Evolutionary conservation across 2,888 invertebrate species (phyloP).

Genomic region (Helobdella robusta): DNA sequence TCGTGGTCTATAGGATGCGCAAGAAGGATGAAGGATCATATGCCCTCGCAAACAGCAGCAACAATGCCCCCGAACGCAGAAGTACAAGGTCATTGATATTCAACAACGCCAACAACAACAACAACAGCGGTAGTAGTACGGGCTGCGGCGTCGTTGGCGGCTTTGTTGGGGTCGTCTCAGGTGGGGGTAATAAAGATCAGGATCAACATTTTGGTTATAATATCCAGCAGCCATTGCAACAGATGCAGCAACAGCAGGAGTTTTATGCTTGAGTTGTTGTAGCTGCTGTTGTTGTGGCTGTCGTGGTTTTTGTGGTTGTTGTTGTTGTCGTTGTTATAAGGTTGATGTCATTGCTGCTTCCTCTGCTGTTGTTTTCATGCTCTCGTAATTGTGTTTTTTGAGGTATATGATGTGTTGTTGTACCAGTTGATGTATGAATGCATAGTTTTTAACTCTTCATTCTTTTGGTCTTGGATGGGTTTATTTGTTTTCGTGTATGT

Average conservation of each 20-base stretch:
- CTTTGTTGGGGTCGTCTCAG: background rate
- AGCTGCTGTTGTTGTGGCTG: background rate
- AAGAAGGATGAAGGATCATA: slow-evolving; percentile 24
- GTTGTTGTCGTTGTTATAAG: background rate
- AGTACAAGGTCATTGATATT: slow-evolving; percentile 14
- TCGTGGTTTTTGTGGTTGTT: slow-evolving; percentile 1
- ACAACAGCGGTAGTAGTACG: background rate
- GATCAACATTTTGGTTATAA: background rate
- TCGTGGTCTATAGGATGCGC: slow-evolving; percentile 21
- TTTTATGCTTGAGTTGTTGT: slow-evolving; percentile 25
- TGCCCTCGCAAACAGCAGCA: slow-evolving; percentile 17
- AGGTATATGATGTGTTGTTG: too few relatives aligned
- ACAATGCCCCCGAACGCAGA: slow-evolving; percentile 8
- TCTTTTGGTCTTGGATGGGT: too few relatives aligned
- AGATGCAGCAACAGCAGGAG: slow-evolving; percentile 12
- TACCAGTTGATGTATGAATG: too few relatives aligned
- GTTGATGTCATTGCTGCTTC: too few relatives aligned
- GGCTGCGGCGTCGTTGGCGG: background rate
- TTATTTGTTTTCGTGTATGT: too few relatives aligned
- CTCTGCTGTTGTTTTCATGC: too few relatives aligned
- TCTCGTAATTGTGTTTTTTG: background rate
- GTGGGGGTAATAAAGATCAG: background rate
- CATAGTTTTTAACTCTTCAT: too few relatives aligned
- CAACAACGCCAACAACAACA: background rate
- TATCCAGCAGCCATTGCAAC: slow-evolving; percentile 17